Conservation (phyloP, 2,888 invertebrate genomes). For the Itoplectis maculator region DNA sequence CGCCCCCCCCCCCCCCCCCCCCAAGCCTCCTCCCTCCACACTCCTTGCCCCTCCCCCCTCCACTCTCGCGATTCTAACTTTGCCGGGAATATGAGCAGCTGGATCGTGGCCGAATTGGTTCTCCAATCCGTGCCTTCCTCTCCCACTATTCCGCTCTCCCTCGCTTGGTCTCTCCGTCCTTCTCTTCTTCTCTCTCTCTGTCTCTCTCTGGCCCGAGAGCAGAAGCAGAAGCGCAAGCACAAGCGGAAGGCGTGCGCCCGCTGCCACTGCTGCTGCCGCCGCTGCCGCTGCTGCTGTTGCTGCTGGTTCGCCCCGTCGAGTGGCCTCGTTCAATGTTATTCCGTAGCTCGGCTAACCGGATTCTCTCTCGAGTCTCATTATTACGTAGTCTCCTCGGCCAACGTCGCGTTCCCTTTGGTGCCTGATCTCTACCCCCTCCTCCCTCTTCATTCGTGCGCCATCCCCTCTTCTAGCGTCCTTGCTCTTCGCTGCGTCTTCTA, state of each 20-base stretch:
- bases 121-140: slow-evolving; percentile 61
- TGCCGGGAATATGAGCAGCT: slow-evolving; percentile 68
- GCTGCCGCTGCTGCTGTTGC: neutral
- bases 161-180: no score
- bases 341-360: slow-evolving; percentile 55
- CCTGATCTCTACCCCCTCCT: slow-evolving; percentile 20
- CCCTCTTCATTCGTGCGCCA: neutral
- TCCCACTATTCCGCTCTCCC: no score
- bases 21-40: slow-evolving; percentile 8
- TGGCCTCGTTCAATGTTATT: slow-evolving; percentile 48
- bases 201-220: no score
- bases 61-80: slow-evolving; percentile 62
- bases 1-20: slow-evolving; percentile 1
- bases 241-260: slow-evolving; percentile 40
- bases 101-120: slow-evolving; percentile 67
- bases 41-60: no score
- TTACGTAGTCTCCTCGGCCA: slow-evolving; percentile 27
- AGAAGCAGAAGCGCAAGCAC: slow-evolving; percentile 43
- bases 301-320: slow-evolving; percentile 33
- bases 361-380: slow-evolving; percentile 56
- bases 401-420: slow-evolving; percentile 43
- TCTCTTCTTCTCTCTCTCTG: no score
- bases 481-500: neutral
- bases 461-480: no score
- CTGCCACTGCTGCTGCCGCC: neutral